A percentile compares a stretch with the other conserved stretches of the same genome.
Conservation (phyloP, 2,888 invertebrate genomes). For the Drosophila barbarae region DNA sequence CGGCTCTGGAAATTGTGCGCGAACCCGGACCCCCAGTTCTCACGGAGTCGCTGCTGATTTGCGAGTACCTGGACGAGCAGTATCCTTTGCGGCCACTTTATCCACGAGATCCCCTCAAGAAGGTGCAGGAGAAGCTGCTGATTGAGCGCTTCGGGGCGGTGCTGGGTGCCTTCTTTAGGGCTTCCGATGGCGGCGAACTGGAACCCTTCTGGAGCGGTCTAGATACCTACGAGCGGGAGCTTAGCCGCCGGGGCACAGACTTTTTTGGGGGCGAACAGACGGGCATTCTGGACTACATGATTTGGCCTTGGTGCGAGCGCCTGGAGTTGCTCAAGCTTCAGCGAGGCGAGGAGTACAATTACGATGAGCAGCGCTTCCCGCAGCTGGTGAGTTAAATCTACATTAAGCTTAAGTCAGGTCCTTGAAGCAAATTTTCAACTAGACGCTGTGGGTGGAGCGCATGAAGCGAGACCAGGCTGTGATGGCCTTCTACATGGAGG, state of each 20-base stretch:
- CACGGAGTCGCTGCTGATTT: conserved; percentile 89
- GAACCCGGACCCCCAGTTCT: conserved; percentile 82
- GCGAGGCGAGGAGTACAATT: conserved; percentile 81
- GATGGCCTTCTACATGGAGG: conserved; percentile 84
- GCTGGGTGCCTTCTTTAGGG: conserved; percentile 73
- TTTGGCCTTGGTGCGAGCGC: conserved; percentile 91
- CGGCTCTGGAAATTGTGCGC: conserved; percentile 84
- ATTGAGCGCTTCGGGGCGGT: conserved; percentile 77
- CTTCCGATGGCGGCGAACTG: conserved; percentile 73
- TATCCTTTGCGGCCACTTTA: conserved; percentile 85
- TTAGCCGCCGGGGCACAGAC: conserved; percentile 82
- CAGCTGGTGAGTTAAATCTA: conserved; percentile 49
- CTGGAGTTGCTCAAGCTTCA: conserved; percentile 82
- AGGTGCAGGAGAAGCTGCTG: conserved; percentile 79
- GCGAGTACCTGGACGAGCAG: conserved; percentile 90
- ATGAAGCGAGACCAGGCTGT: conserved; percentile 88
- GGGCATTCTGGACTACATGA: conserved; percentile 90
- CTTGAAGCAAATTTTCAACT: conserved; percentile 16
- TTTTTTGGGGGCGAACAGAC: conserved; percentile 86
- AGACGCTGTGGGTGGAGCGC: conserved; percentile 85
- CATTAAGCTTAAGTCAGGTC: not conserved
- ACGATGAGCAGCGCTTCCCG: conserved; percentile 57
- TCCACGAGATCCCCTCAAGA: conserved; percentile 81
- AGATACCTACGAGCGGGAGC: conserved; percentile 84
- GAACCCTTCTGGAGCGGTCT: conserved; percentile 80